Evolutionary conservation across 30 jellyfish, hydroid and myxozoan genomes (phyloP), one percentile per base, ranked within the genome.

Genomic region (Calvadosia cruxmelitensis): DNA sequence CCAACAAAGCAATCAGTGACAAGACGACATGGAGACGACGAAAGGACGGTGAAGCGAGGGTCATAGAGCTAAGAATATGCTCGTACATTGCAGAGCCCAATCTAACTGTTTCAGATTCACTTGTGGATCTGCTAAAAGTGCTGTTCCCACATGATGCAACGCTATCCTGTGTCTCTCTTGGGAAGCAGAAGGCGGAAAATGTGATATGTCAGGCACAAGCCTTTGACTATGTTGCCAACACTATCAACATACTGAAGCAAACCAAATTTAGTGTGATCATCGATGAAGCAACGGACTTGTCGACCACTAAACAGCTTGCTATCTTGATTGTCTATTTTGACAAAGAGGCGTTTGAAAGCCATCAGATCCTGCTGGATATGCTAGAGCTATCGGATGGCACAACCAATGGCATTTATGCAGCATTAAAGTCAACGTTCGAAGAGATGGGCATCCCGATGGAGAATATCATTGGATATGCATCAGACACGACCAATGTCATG

Each of bases 401-500:
- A 29, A 78, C 85, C 33, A 69, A 31, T 28, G 78, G 79, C 26
- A 25, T 74, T 10, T 50, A 63, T 34, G 64, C 33, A 1, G 3
- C 80, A 15, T 2, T 74, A 64, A 74, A 74, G 63, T 3, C 29
- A 1, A 0, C 34, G 29, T 12, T 66, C 31, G 28, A 52, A 12
- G 75, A 61, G 31, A 72, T 36, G 16, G 29, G 27, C 61, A 71
- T 71, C 30, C 81, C 76, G 15, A 20, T 71, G 81, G 63, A 57
- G 61, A 74, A 63, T 25, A 49, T 63, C 30, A 74, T 74, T 53
- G 85, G 85, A 24, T 63, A 51, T 64, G 48, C 85, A 20, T 63
- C 78, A 23, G 85, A 74, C 62, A 74, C 78, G n/a, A 51, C 67
- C 29, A 74, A 64, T 35, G 70, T 64, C 27, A 74, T 49, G 77